A percentile compares a stretch with the other conserved stretches of the same genome.
These are phyloP conservation scores for Trileptium ribeirensis DNA, from an alignment of 2,888 invertebrate species.

Conservation along the genomic window DNA sequence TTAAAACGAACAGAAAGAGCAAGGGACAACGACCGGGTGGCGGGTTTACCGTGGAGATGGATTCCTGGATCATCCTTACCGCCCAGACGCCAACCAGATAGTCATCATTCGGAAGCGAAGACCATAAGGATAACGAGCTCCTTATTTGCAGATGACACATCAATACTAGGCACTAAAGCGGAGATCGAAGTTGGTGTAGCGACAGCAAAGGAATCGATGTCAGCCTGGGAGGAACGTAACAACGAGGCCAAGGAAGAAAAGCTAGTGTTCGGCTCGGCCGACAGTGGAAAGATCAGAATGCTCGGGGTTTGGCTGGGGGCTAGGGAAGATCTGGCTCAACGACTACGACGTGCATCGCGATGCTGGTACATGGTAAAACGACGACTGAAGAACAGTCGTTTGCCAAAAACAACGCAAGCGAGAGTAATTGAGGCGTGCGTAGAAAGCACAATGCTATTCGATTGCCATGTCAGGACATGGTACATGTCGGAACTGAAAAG, in stretches of 20 bases:
- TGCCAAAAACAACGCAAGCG: background rate
- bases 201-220: background rate
- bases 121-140: background rate
- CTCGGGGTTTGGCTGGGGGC: background rate
- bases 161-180: constrained; percentile 1
- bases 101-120: constrained; percentile 13
- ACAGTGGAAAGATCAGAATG: background rate
- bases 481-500: background rate
- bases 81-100: constrained; percentile 8
- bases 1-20: background rate
- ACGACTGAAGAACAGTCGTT: constrained; percentile 6
- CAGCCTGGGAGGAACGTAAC: background rate
- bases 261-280: background rate
- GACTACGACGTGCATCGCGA: background rate
- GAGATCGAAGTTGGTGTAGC: background rate
- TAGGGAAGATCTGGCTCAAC: background rate
- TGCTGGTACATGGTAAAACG: background rate
- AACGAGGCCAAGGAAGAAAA: background rate
- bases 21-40: background rate
- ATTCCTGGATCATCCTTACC: constrained; percentile 2
- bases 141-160: constrained; percentile 5
- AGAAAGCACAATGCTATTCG: constrained; percentile 1
- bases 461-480: constrained; percentile 5
- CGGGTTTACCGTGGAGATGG: constrained; percentile 11
- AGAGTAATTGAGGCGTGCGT: background rate